These are phyloP conservation scores for Tachycineta bicolor DNA, from an alignment of 2,113 vertebrate species.

Conservation along the genomic window DNA sequence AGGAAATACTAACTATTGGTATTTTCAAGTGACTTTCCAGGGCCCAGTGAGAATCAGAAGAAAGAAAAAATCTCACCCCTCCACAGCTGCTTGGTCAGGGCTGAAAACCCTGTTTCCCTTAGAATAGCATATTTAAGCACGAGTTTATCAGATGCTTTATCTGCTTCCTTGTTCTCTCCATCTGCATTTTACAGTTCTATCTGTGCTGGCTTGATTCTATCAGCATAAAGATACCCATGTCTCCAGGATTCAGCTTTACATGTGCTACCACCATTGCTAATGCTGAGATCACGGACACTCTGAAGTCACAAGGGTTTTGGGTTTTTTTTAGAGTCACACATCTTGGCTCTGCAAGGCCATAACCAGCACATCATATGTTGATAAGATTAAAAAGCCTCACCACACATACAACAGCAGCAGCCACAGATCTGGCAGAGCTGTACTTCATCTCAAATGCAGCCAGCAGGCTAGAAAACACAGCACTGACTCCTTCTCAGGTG, in stretches of 20 bases:
- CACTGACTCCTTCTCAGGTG: background rate
- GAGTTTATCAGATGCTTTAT: background rate
- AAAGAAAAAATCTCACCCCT: background rate
- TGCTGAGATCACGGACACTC: background rate
- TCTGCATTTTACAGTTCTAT: background rate
- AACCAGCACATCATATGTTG: background rate
- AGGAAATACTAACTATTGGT: background rate
- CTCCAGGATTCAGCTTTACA: background rate
- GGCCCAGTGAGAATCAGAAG: background rate
- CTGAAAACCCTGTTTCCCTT: background rate
- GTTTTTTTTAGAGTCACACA: background rate
- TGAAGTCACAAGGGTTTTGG: background rate
- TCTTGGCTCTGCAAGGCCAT: background rate
- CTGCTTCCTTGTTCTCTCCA: background rate
- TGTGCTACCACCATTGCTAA: background rate
- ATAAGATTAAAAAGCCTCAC: background rate
- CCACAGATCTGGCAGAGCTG: background rate
- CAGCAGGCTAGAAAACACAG: background rate
- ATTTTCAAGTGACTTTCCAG: background rate
- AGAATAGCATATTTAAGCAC: background rate
- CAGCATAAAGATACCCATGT: background rate
- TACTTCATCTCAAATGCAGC: background rate
- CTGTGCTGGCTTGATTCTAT: constrained; percentile 8
- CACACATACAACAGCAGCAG: background rate
- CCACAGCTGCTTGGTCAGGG: background rate